A percentile compares a stretch with the other conserved stretches of the same genome.
These are phyloP conservation scores for Etheostoma nigrum DNA, from an alignment of 2,797 vertebrate genomes.

Conservation along the genomic window DNA sequence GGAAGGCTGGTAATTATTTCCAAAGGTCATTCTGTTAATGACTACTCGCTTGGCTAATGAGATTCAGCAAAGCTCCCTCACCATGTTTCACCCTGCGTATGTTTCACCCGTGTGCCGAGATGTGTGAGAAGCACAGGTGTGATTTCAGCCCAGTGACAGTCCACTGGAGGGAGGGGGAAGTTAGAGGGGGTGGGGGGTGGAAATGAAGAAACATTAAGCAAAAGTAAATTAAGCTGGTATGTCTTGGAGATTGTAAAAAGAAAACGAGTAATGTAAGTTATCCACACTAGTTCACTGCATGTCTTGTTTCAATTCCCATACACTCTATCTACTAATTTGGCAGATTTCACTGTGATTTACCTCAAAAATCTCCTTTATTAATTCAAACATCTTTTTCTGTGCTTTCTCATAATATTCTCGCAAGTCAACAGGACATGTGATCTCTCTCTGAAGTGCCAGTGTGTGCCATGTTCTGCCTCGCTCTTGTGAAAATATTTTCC, in stretches of 20 bases:
- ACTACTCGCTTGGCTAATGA: conserved; percentile 97
- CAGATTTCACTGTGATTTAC: conserved; percentile 65
- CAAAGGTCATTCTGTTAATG: conserved; percentile 99
- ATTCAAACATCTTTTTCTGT: conserved; percentile 42
- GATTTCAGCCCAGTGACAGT: conserved; percentile 80
- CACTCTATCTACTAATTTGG: conserved; percentile 66
- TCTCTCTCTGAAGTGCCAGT: conserved; percentile 71
- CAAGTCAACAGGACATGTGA: conserved; percentile 73
- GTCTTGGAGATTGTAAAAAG: conserved; percentile 25
- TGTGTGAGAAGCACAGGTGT: conserved; percentile 83
- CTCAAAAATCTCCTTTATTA: conserved; percentile 61
- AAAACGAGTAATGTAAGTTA: conserved; percentile 37
- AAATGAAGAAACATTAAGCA: conserved; percentile 63
- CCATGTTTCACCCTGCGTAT: conserved; percentile 84
- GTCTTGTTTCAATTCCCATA: conserved; percentile 39
- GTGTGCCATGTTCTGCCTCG: conserved; percentile 66
- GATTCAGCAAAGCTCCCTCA: conserved; percentile 92
- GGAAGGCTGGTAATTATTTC: conserved; percentile 96
- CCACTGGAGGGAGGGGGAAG: conserved; percentile 49
- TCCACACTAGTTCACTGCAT: conserved; percentile 49
- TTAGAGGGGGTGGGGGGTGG: conserved; percentile 30
- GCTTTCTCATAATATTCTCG: conserved; percentile 52
- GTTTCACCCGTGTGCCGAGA: conserved; percentile 84
- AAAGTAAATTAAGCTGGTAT: conserved; percentile 48
- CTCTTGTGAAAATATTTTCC: conserved; percentile 82